A percentile compares a stretch with the other conserved stretches of the same genome.
These are phyloP conservation scores for Pocillopora verrucosa DNA, from an alignment of 64 coral and sea anemone species.

Conservation along the genomic window DNA sequence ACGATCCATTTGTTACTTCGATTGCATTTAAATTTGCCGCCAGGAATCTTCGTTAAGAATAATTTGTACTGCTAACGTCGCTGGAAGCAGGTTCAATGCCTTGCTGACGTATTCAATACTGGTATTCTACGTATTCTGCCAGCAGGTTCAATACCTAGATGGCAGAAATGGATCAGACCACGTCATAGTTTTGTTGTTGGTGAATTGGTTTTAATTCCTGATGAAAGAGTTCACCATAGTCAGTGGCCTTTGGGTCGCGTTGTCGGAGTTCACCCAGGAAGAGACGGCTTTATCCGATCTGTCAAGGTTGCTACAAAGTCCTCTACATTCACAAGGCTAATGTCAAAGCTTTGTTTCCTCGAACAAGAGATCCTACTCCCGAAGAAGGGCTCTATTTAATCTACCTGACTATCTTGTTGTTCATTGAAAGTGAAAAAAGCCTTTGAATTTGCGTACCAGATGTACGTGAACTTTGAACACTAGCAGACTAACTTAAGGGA, in stretches of 20 bases:
- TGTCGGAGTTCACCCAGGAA: constrained; percentile 20
- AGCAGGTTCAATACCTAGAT: no score
- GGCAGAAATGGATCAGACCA: no score
- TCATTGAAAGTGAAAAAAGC: not conserved
- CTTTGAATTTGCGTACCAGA: not conserved
- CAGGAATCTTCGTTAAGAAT: no score
- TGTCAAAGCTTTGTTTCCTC: no score
- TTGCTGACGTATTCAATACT: no score
- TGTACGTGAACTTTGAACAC: not conserved
- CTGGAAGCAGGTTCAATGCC: no score
- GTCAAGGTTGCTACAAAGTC: constrained; percentile 11
- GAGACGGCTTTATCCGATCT: constrained; percentile 21
- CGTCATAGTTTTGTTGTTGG: not conserved
- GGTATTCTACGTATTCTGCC: no score
- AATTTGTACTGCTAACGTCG: no score
- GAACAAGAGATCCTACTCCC: not conserved
- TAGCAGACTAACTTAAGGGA: not conserved
- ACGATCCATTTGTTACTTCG: no score
- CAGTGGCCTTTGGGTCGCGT: constrained; percentile 43
- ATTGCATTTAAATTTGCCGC: no score
- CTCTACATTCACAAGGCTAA: no score
- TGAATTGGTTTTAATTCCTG: constrained; percentile 37
- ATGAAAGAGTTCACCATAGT: constrained; percentile 25
- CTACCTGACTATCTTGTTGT: no score
- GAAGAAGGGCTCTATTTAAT: not conserved